Base-by-base conservation (phyloP, 2,888 invertebrate genomes). In the Drosophila antonietae region DNA sequence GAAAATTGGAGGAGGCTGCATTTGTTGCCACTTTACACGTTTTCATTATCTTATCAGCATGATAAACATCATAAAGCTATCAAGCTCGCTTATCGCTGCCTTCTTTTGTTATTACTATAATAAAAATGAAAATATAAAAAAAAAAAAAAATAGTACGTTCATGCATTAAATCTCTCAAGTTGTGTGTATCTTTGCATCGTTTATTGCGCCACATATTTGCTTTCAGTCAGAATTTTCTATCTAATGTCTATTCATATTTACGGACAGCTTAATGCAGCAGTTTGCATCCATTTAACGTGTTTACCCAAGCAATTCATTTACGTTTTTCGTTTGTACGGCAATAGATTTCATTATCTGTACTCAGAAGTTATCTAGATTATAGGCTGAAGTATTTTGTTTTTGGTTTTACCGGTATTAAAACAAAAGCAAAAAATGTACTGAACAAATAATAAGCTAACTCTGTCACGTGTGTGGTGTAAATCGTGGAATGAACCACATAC, bases 71-170 rank as follows among this genome's bases (percentile, higher is more conserved):
- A 51, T 81, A 68, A 68, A 68, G 18, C 56, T 67, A 56, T 68
- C 75, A 28, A 8, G 28, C 18, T n/a, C 63, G 51, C 82, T 88
- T 84, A 84, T 87, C 88, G 73, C 84, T 33, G 6, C n/a, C 61
- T 28, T 52, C 47, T 52, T 60, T 67, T 62, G 35, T 73, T 55
- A 61, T 61, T 53, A 44, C 57, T 37, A 23, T 39, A 66, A 68
- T 64, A 61, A 61, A 65, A 55, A 65, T 52, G 18, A 41, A 33
- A 56, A 33, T 31, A 52, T 59, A 28, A 63, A 41, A 57, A 63
- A 62, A 58, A 62, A 58, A 43, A 37, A 43, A 44, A 51, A 51
- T 59, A 70, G 70, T 70, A 69, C 57, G 44, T 46, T 78, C 12
- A 60, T 70, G 65, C 52, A 67, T 57, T 53, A 70, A 81, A 70